Evolutionary conservation across 2,888 invertebrate species (phyloP).

Genomic region (Melinopterus prodromus): DNA sequence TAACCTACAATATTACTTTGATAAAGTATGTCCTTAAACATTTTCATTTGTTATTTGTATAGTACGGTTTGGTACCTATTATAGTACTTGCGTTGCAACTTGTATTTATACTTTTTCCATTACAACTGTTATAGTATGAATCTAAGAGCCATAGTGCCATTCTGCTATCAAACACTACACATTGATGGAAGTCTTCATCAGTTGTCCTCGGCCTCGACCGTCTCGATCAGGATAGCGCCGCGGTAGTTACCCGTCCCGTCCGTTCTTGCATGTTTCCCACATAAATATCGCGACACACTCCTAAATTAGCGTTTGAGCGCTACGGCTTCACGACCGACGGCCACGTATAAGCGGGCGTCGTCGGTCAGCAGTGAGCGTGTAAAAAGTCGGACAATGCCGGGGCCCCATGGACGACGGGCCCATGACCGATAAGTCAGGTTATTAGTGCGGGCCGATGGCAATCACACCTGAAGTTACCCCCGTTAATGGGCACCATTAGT

Average conservation of each 20-base stretch:
- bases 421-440: slow-evolving; percentile 40
- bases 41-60: no score
- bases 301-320: slow-evolving; percentile 37
- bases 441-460: slow-evolving; percentile 44
- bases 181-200: no score
- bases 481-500: slow-evolving; percentile 50
- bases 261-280: slow-evolving; percentile 4
- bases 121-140: no score
- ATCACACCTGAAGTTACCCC: slow-evolving; percentile 50
- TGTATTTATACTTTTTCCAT: no score
- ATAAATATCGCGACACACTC: slow-evolving; percentile 17
- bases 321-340: neutral
- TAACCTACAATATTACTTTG: no score
- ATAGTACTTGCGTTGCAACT: no score
- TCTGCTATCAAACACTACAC: no score
- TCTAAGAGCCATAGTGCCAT: no score
- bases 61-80: no score
- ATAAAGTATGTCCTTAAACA: no score
- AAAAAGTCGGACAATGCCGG: slow-evolving; percentile 4
- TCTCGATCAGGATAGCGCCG: slow-evolving; percentile 10
- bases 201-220: no score
- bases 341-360: slow-evolving; percentile 19
- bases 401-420: slow-evolving; percentile 22
- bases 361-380: slow-evolving; percentile 25
- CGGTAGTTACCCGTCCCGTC: slow-evolving; percentile 35